Percentiles rank a stretch among this genome's conserved stretches.
These are phyloP conservation scores for Ellobium chinense DNA, from an alignment of 2,888 invertebrate species.

Conservation along the genomic window DNA sequence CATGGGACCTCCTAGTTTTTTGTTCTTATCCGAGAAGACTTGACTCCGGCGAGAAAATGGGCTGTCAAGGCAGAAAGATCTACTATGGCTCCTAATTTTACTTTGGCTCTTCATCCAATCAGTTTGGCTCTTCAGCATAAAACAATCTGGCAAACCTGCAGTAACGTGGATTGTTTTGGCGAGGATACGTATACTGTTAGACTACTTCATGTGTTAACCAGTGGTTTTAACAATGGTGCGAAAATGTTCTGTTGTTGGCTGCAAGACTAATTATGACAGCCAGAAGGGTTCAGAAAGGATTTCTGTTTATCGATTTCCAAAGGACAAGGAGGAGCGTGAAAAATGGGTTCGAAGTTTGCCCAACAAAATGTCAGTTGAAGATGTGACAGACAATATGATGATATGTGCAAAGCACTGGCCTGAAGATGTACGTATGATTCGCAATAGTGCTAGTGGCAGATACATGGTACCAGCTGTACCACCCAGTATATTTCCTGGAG, in stretches of 20 bases:
- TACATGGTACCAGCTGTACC: not conserved
- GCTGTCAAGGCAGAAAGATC: no score
- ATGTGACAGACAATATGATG: not conserved
- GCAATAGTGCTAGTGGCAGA: not conserved
- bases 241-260: not conserved
- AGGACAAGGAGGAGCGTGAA: not conserved
- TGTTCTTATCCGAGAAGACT: no score
- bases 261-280: not conserved
- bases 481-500: not conserved
- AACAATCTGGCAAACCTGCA: not conserved
- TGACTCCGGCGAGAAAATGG: no score
- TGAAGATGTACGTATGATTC: not conserved
- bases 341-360: not conserved
- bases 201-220: not conserved
- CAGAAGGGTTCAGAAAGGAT: not conserved
- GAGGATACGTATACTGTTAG: not conserved
- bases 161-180: not conserved
- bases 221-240: not conserved
- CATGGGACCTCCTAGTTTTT: no score
- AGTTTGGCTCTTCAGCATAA: not conserved
- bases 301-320: not conserved
- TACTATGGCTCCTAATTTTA: not conserved
- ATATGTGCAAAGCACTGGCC: not conserved
- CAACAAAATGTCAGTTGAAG: not conserved
- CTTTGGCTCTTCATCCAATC: not conserved